Evolutionary conservation across 2,797 vertebrate species (phyloP).

Genomic region (Sebastes melanostomus): DNA sequence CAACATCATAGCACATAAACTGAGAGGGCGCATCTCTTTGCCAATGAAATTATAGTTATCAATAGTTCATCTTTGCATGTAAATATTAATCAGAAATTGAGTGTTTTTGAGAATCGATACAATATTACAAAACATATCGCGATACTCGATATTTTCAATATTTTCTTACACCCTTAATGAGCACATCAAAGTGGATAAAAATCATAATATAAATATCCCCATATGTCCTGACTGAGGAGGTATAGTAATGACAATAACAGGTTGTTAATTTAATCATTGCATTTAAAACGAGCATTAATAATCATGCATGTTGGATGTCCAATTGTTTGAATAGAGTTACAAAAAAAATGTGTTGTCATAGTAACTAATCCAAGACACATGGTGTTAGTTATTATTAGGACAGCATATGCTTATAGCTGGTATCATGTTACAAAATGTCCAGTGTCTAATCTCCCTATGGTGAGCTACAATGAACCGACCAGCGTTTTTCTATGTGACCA

Average conservation of each 20-base stretch:
- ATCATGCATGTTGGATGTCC: background rate
- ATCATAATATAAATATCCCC: background rate
- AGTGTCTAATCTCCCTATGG: slow-evolving; percentile 15
- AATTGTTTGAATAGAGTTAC: slow-evolving; percentile 32
- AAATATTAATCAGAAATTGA: no score
- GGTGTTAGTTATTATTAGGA: slow-evolving; percentile 82
- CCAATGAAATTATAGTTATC: no score
- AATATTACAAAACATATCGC: no score
- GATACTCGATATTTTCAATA: no score
- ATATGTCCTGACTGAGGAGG: background rate
- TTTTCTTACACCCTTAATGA: no score
- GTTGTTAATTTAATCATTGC: background rate
- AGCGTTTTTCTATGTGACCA: background rate
- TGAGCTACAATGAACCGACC: slow-evolving; percentile 7
- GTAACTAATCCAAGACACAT: slow-evolving; percentile 75
- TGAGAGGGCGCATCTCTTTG: no score
- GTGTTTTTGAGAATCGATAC: no score
- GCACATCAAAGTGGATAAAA: background rate
- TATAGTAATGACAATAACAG: background rate
- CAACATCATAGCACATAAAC: no score
- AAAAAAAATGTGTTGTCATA: slow-evolving; percentile 62
- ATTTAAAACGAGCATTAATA: background rate
- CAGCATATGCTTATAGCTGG: slow-evolving; percentile 70
- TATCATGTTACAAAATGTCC: slow-evolving; percentile 76
- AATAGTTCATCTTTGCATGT: no score